These are phyloP conservation scores for Streblospio benedicti DNA, from an alignment of 1,140 invertebrate species.

Conservation along the genomic window DNA sequence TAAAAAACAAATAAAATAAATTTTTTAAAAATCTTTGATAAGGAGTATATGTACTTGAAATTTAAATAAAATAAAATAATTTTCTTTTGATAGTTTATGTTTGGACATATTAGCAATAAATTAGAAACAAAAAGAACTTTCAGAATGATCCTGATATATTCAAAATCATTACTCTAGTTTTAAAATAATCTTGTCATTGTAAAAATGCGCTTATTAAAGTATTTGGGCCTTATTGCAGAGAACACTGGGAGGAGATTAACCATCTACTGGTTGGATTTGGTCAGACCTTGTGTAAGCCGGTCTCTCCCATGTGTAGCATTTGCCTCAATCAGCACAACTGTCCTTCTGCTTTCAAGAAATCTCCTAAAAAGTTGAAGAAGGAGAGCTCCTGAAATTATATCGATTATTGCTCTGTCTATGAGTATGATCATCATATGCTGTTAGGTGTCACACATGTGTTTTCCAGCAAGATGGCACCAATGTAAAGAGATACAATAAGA, in stretches of 20 bases:
- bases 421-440: too few species aligned
- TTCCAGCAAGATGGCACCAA: too few species aligned
- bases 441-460: too few species aligned
- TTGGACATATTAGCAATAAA: background rate
- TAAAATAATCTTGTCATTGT: background rate
- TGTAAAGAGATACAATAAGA: too few species aligned
- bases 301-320: conserved; percentile 67
- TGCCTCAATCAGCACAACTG: conserved; percentile 80
- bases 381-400: too few species aligned
- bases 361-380: background rate
- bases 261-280: conserved; percentile 91
- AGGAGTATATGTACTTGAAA: too few species aligned
- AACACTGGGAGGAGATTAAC: conserved; percentile 84
- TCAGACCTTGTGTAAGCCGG: conserved; percentile 77
- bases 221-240: conserved; percentile 40
- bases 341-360: conserved; percentile 53
- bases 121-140: background rate
- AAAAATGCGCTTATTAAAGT: background rate
- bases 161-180: background rate
- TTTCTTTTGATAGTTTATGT: background rate
- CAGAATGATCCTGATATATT: background rate
- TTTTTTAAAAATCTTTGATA: too few species aligned
- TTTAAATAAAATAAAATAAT: background rate
- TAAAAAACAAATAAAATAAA: background rate
- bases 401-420: too few species aligned